Evolutionary conservation across 2,797 vertebrate genomes (phyloP).

Genomic region (Microchirus variegatus): DNA sequence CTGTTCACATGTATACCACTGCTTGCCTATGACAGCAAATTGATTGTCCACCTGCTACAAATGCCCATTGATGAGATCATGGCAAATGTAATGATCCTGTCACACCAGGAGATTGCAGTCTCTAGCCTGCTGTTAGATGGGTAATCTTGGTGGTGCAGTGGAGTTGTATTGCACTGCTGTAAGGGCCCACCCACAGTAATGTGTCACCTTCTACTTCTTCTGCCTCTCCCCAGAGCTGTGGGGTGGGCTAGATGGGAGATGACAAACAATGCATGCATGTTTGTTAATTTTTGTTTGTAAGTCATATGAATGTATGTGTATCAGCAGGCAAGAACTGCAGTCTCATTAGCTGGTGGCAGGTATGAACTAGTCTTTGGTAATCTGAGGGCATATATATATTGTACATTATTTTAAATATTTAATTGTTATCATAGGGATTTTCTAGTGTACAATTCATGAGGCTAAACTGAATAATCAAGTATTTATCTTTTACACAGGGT

Average conservation of each 20-base stretch:
- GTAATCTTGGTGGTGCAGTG: conserved; percentile 89
- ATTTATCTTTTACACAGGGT: conserved; percentile 72
- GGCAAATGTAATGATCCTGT: conserved; percentile 85
- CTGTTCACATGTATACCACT: not conserved
- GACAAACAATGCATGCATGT: conserved; percentile 52
- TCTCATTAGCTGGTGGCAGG: conserved; percentile 46
- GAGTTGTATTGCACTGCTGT: conserved; percentile 85
- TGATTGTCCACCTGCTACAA: not conserved
- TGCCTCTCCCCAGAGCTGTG: conserved; percentile 45
- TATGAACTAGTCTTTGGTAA: conserved; percentile 80
- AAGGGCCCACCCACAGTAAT: conserved; percentile 89
- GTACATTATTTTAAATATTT: not conserved
- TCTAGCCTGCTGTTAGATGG: conserved; percentile 79
- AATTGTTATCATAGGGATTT: not conserved
- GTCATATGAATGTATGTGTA: conserved; percentile 51
- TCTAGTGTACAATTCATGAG: not conserved
- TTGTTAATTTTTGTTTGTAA: conserved; percentile 34
- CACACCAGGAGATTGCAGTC: conserved; percentile 63
- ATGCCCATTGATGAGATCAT: conserved; percentile 86
- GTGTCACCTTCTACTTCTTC: conserved; percentile 36
- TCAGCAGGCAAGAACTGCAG: conserved; percentile 50
- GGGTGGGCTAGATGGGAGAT: conserved; percentile 37
- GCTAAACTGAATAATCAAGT: not conserved
- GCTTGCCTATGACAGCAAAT: not conserved
- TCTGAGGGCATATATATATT: conserved; percentile 72